These are phyloP conservation scores for Amphibalanus amphitrite DNA, from an alignment of 1,140 invertebrate genomes.

Conservation along the genomic window DNA sequence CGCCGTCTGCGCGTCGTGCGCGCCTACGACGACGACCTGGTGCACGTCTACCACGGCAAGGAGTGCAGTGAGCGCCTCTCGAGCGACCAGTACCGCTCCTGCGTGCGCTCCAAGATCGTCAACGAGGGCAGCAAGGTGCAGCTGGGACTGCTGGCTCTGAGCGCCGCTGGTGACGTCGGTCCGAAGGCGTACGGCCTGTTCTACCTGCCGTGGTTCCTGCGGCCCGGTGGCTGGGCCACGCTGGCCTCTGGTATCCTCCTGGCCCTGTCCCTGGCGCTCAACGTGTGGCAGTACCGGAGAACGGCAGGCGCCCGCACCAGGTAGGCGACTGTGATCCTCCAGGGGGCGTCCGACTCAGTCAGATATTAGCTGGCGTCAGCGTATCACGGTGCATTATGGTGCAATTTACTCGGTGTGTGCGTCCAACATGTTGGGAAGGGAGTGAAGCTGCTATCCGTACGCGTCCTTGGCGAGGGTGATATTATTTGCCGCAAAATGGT, in stretches of 20 bases:
- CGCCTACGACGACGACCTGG: conserved; percentile 63
- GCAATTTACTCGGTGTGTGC: too few relatives aligned
- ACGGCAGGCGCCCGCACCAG: too few relatives aligned
- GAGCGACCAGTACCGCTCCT: conserved; percentile 54
- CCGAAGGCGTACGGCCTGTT: neutral
- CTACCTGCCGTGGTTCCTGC: neutral
- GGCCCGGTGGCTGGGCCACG: neutral
- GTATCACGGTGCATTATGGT: too few relatives aligned
- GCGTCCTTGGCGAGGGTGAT: too few relatives aligned
- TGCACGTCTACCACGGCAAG: conserved; percentile 69
- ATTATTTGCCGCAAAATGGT: too few relatives aligned
- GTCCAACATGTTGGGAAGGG: too few relatives aligned
- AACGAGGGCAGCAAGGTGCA: conserved; percentile 49
- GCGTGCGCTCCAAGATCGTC: conserved; percentile 52
- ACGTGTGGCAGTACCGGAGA: neutral
- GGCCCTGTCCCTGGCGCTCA: neutral
- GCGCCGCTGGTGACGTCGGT: neutral
- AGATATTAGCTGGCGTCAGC: too few relatives aligned
- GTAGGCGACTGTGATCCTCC: too few relatives aligned
- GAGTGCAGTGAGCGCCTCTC: conserved; percentile 42
- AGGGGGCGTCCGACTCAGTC: too few relatives aligned
- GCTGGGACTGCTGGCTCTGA: neutral
- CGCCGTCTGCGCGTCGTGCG: conserved; percentile 37
- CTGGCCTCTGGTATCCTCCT: neutral
- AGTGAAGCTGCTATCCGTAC: too few relatives aligned